Percentiles rank a stretch among this genome's conserved stretches.
Evolutionary conservation across 2,888 invertebrate species (phyloP).

Genomic region (Himalopsyche anomala): DNA sequence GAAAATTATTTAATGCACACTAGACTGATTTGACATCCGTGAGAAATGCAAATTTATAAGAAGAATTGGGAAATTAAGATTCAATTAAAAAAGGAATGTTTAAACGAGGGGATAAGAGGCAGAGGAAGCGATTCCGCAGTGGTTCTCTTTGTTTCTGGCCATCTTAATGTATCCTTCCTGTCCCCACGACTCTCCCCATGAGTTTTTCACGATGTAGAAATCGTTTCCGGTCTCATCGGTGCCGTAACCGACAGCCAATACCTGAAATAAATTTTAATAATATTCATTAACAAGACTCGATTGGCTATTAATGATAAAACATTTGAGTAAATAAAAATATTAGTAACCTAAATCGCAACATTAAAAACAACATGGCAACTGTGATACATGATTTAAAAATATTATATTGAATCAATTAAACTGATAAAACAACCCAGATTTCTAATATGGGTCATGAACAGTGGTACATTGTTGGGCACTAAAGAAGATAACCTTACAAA

Average conservation of each 20-base stretch:
- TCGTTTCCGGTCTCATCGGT: slow-evolving; percentile 82
- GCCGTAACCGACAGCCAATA: slow-evolving; percentile 90
- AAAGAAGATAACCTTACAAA: too few relatives aligned
- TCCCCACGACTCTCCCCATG: slow-evolving; percentile 90
- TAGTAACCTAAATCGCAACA: too few relatives aligned
- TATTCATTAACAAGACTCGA: too few relatives aligned
- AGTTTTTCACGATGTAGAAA: slow-evolving; percentile 94
- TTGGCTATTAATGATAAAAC: too few relatives aligned
- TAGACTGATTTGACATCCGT: not conserved
- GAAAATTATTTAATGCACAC: not conserved
- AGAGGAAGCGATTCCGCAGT: slow-evolving; percentile 90
- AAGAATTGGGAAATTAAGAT: not conserved
- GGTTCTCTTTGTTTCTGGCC: slow-evolving; percentile 88
- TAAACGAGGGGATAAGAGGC: slow-evolving; percentile 93
- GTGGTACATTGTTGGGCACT: too few relatives aligned
- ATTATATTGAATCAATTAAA: too few relatives aligned
- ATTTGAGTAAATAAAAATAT: too few relatives aligned
- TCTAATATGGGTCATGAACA: too few relatives aligned
- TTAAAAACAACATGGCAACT: too few relatives aligned
- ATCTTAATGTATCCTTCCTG: slow-evolving; percentile 91
- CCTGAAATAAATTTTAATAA: slow-evolving; percentile 68
- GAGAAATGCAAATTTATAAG: slow-evolving; percentile 11
- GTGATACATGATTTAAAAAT: too few relatives aligned
- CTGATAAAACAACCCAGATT: too few relatives aligned
- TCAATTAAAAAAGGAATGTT: slow-evolving; percentile 56